Conservation (phyloP, 2,888 invertebrate species). For the Rhopalosiphum nymphaeae region DNA sequence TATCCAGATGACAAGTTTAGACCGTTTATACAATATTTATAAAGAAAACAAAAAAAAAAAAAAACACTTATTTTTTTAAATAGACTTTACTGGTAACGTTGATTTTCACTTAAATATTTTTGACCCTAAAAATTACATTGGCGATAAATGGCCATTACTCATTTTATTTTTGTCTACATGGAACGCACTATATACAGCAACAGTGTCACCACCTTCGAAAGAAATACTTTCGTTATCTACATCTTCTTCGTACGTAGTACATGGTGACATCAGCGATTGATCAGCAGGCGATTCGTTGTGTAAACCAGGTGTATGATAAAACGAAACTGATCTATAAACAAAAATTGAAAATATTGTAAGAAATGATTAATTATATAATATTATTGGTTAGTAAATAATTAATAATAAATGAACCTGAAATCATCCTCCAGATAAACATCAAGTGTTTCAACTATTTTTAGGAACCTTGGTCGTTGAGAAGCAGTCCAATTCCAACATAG, state of each 20-base stretch:
- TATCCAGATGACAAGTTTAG: not conserved
- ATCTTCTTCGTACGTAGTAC: constrained; percentile 49
- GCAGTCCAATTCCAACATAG: constrained; percentile 79
- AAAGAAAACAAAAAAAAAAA: constrained; percentile 52
- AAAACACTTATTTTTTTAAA: constrained; percentile 56
- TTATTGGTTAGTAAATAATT: not conserved
- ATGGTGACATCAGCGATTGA: constrained; percentile 52
- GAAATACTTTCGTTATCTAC: constrained; percentile 26
- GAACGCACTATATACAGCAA: constrained; percentile 45
- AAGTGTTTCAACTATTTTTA: constrained; percentile 74
- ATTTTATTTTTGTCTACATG: constrained; percentile 48
- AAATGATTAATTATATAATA: not conserved
- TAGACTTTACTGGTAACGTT: constrained; percentile 63
- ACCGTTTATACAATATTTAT: constrained; percentile 37
- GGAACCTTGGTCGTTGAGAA: constrained; percentile 77
- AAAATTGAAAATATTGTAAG: not conserved
- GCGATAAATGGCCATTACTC: constrained; percentile 59
- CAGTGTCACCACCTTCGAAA: constrained; percentile 33
- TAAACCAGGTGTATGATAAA: constrained; percentile 37
- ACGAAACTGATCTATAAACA: constrained; percentile 54
- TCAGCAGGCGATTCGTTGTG: constrained; percentile 31
- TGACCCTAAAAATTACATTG: constrained; percentile 36
- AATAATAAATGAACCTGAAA: constrained; percentile 72
- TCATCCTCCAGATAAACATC: constrained; percentile 74
- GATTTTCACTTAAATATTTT: constrained; percentile 50